Base-by-base conservation (phyloP, 2,797 vertebrate species). In the Poecilia wingei region DNA sequence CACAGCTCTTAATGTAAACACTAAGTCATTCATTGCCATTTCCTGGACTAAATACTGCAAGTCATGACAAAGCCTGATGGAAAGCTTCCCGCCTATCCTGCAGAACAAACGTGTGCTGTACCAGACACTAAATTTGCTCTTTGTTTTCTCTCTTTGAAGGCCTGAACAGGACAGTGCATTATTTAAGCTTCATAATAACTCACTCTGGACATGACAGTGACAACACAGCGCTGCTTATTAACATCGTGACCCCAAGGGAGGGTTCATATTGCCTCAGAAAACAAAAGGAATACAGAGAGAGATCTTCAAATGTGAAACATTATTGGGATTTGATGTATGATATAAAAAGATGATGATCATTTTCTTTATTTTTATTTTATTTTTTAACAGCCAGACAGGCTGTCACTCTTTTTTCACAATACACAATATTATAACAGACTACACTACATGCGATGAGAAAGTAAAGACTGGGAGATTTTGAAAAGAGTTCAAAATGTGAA, bases 21-120 rank as follows among this genome's bases (percentile, higher is more conserved):
- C 41, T 1, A 41, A 86, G 91, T 92, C 82, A 86, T 74, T 87
- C 89, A 82, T 59, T 84, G 88, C 87, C 78, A 85, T 82, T 80
- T 87, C 84, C 71, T 51, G 82, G 84, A 87, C 92, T 94, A 94
- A 96, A 96, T 94, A 95, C 91, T 90, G 87, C 80, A 86, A 86
- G 91, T 84, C 79, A 80, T 82, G 94, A 93, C 90, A 86, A 90
- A 89, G 89, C 75, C 80, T 88, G 92, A 93, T 84, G 92, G 93
- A 96, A 94, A 90, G 90, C 88, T 89, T 90, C 70, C 76, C 90
- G 84, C 90, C 87, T 83, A n/a, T 68, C 61, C 12, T 80, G 86
- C 81, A 87, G 89, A 81, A 95, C 92, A 95, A 82, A 86, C 89
- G 75, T 92, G 91, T 93, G 95, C 94, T 94, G 92, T 91, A 82